Conservation (phyloP, 2,888 invertebrate species). For the Agonopterix alstromeriana region DNA sequence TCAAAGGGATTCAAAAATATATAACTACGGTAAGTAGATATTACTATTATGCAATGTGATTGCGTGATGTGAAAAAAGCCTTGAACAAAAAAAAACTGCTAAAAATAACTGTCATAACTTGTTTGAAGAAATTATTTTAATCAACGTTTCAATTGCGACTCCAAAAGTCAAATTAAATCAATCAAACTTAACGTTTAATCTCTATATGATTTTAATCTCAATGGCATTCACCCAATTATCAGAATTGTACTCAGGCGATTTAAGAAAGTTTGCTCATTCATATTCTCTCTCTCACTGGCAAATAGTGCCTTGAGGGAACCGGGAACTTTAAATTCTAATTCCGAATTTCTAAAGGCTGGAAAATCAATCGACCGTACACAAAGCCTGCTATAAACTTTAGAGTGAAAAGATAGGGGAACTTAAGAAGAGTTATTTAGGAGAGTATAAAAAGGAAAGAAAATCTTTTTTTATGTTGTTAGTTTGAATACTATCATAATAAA, state of each 20-base stretch:
- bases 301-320: not conserved
- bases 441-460: too few species aligned
- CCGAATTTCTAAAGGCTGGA: not conserved
- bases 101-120: too few species aligned
- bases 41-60: too few species aligned
- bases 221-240: slow-evolving; percentile 8
- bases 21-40: not conserved
- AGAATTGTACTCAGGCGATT: slow-evolving; percentile 4
- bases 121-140: too few species aligned
- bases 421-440: too few species aligned
- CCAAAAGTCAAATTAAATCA: too few species aligned
- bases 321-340: not conserved
- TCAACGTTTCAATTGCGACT: too few species aligned
- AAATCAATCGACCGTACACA: not conserved
- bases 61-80: too few species aligned
- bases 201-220: slow-evolving; percentile 6
- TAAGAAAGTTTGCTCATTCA: slow-evolving; percentile 5
- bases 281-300: slow-evolving; percentile 1
- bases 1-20: not conserved
- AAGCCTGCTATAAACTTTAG: not conserved
- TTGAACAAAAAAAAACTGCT: too few species aligned
- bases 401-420: too few species aligned
- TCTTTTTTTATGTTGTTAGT: too few species aligned
- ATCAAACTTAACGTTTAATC: slow-evolving; percentile 1
- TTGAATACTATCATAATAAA: too few species aligned